phyloP scores from a whole-genome alignment of 2,888 invertebrate species.

The Meganola albula region DNA sequence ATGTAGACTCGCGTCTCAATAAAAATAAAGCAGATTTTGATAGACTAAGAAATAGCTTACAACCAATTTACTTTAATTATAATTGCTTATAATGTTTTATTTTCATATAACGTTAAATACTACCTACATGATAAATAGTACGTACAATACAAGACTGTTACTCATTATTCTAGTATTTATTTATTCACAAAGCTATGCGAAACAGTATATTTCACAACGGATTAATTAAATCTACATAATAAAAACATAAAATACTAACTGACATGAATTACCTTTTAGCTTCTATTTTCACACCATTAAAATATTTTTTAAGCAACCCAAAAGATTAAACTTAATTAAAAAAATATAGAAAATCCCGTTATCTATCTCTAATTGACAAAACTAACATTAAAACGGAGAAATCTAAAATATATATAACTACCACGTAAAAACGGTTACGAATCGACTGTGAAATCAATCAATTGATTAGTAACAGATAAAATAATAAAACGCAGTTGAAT shows the following conservation, averaged over 20 bases:
- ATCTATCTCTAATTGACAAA: constrained; percentile 18
- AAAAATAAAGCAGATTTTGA: too few relatives aligned
- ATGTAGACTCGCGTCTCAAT: too few relatives aligned
- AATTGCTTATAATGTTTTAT: too few relatives aligned
- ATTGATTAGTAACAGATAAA: constrained; percentile 34
- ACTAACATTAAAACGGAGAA: constrained; percentile 30
- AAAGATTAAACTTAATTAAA: constrained; percentile 25
- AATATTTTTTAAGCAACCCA: constrained; percentile 9
- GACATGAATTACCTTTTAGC: constrained; percentile 14
- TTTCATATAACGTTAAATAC: too few relatives aligned
- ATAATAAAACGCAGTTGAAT: constrained; percentile 32
- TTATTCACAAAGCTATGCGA: too few relatives aligned
- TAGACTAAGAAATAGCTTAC: too few relatives aligned
- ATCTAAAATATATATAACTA: constrained; percentile 30
- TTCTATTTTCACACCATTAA: constrained; percentile 12
- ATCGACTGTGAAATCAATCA: constrained; percentile 45
- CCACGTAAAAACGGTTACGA: constrained; percentile 34
- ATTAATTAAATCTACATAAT: too few relatives aligned
- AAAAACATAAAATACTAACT: constrained; percentile 10
- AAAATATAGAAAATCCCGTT: constrained; percentile 23
- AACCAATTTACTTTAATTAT: too few relatives aligned
- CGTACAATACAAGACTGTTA: too few relatives aligned
- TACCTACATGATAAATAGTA: too few relatives aligned
- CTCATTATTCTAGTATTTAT: too few relatives aligned
- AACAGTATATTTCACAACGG: too few relatives aligned